Evolutionary conservation across 2,888 invertebrate species (phyloP), one percentile per base, ranked within the genome.

Genomic region (Dendrolimus pini): DNA sequence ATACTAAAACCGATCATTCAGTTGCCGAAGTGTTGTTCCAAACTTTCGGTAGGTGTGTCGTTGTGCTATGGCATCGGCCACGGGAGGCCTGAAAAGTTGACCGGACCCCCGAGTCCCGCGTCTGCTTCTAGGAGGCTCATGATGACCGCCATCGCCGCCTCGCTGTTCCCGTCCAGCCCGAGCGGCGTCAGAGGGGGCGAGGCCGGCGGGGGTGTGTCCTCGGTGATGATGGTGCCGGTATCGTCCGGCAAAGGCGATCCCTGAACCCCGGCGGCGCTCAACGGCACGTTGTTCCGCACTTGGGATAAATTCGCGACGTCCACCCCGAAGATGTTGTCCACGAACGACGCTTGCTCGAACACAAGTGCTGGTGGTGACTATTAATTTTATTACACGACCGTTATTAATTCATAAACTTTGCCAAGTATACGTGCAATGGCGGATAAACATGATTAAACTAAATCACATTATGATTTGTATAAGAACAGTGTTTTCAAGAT

Each of bases 121-220:
- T 97, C 97, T 0, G 96, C 97, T 80, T 97, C 97, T 54, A 97
- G 85, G 41, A 97, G 92, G 78, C 96, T 96, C 97, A 97, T 97
- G 68, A 97, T 96, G 65, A 97, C 96, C 1, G 97, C 96, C 96
- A 97, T 97, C 7, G 96, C 96, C 2, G 97, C 96, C 76, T 97
- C 97, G 69, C 97, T 96, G 76, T 95, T 96, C 53, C 95, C 96
- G 72, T 96, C 95, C 54, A 92, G 91, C 0, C 75, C 74, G 2
- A 82, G 70, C 0, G 81, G 67, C 0, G 80, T 76, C 12, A 82
- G 70, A 0, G 81, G 81, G 7, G 83, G 83, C 3, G 82, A 77
- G 6, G 58, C 57, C 9, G 75, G 61, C 1, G 77, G 71, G 1
- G 80, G 67, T 0, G 71, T 61, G 14, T 52, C 61, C 2, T 66